phyloP scores from a whole-genome alignment of 2,888 invertebrate genomes.

The Ramazzottius varieornatus region DNA sequence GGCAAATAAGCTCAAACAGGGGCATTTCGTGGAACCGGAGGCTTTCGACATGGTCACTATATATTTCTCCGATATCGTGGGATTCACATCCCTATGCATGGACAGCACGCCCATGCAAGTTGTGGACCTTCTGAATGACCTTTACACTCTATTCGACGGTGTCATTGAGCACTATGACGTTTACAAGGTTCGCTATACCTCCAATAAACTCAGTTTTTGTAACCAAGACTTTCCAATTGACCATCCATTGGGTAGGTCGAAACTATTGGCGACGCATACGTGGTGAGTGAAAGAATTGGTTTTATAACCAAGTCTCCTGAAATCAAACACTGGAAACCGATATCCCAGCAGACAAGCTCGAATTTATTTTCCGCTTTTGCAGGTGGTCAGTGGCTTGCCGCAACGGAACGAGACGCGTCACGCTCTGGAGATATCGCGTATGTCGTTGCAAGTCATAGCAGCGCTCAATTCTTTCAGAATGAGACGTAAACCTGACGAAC shows the following conservation, averaged over 20 bases:
- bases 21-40: neutral
- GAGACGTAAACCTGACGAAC: neutral
- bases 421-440: neutral
- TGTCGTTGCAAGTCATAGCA: neutral
- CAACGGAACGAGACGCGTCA: neutral
- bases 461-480: neutral
- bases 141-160: neutral
- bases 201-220: neutral
- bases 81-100: neutral
- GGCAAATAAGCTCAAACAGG: slow-evolving; percentile 2
- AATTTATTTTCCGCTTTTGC: neutral
- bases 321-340: no score
- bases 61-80: neutral
- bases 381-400: neutral
- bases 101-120: neutral
- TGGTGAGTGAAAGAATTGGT: neutral
- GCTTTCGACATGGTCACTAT: neutral
- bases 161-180: neutral
- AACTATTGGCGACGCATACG: neutral
- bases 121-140: slow-evolving; percentile 2
- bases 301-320: no score
- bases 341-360: no score
- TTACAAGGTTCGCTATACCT: neutral
- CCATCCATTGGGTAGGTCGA: neutral
- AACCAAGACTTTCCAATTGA: neutral